A percentile compares a stretch with the other conserved stretches of the same genome.
phyloP scores from a whole-genome alignment of 1,140 invertebrate species.

The Hypothenemus hampei region DNA sequence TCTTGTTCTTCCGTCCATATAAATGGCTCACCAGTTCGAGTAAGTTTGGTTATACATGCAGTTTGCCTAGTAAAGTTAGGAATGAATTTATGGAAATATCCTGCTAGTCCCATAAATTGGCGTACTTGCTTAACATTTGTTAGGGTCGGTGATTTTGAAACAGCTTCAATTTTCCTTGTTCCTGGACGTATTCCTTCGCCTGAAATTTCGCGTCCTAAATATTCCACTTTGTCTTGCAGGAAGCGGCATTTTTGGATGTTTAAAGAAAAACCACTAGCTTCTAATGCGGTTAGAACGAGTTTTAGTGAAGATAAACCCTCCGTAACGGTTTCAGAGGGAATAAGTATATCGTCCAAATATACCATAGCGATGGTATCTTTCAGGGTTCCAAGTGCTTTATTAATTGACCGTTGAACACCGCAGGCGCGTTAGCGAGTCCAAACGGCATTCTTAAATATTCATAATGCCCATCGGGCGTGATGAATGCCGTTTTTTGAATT shows the following conservation, averaged over 20 bases:
- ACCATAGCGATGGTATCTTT: conserved; percentile 16
- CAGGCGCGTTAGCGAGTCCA: conserved; percentile 44
- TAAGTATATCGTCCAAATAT: conserved; percentile 28
- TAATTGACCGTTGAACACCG: conserved; percentile 38
- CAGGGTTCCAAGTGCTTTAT: conserved; percentile 20
- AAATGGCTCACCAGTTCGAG: conserved; percentile 1
- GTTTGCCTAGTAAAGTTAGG: conserved; percentile 12
- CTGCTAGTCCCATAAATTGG: conserved; percentile 33
- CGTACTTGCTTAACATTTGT: conserved; percentile 36
- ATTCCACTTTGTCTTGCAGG: conserved; percentile 32
- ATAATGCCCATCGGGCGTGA: conserved; percentile 34
- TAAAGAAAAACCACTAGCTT: conserved; percentile 15
- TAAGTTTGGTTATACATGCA: conserved; percentile 7
- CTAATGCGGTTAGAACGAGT: conserved; percentile 1
- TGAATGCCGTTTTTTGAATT: conserved; percentile 38
- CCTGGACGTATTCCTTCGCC: conserved; percentile 14
- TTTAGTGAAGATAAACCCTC: not conserved
- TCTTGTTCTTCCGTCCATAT: conserved; percentile 13
- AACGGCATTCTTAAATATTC: conserved; percentile 38
- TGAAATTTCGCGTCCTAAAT: conserved; percentile 25
- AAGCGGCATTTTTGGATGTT: conserved; percentile 38
- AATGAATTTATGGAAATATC: conserved; percentile 40
- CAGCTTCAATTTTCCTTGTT: conserved; percentile 3
- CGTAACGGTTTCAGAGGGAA: conserved; percentile 12
- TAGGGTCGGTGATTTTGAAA: conserved; percentile 10